phyloP scores from a whole-genome alignment of 92 coral and sea anemone species.

The Chrysogorgia sp. region DNA sequence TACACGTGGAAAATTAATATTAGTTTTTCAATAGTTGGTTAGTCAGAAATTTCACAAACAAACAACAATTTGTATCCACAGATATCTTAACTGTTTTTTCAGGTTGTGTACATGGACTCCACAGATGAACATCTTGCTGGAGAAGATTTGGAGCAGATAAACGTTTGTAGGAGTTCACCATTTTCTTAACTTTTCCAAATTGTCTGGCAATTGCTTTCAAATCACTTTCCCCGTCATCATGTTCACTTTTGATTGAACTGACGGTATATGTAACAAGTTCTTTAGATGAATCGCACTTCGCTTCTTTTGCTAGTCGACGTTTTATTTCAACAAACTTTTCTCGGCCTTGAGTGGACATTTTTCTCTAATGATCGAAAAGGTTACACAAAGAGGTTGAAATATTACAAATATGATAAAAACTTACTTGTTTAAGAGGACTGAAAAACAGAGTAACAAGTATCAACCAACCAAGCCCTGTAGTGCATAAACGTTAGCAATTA shows the following conservation, averaged over 20 bases:
- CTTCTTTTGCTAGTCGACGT: background rate
- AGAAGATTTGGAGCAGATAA: constrained; percentile 29
- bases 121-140: constrained; percentile 6
- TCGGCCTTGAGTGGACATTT: background rate
- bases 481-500: too few species aligned
- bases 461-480: too few species aligned
- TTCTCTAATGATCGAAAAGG: constrained; percentile 26
- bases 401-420: background rate
- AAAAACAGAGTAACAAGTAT: too few species aligned
- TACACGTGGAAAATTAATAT: background rate
- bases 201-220: constrained; percentile 13
- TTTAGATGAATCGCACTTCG: background rate
- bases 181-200: constrained; percentile 38
- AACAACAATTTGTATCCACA: background rate
- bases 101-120: background rate
- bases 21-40: constrained; percentile 9
- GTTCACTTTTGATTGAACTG: background rate
- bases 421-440: too few species aligned
- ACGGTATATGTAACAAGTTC: background rate
- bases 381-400: background rate
- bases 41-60: background rate
- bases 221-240: background rate
- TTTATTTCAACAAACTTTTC: background rate
- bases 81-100: constrained; percentile 41
- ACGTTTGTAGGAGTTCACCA: constrained; percentile 37